Evolutionary conservation across 2,888 invertebrate genomes (phyloP), one percentile per base, ranked within the genome.

Genomic region (Latrodectus elegans): DNA sequence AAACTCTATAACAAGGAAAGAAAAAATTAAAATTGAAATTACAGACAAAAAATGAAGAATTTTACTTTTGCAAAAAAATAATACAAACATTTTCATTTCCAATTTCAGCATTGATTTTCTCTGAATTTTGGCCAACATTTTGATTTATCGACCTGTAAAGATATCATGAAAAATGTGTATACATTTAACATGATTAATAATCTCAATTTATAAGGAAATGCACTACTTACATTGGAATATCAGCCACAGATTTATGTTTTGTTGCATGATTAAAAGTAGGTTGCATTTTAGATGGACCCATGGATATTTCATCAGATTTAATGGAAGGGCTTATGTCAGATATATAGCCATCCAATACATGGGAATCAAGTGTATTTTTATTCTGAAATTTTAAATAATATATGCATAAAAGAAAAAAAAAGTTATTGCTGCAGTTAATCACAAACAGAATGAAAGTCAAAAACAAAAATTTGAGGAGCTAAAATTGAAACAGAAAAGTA

Each of bases 141-240:
- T 81, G 77, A 15, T 65, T 26, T 12, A 87, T 67, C 26, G 80
- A 75, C 85, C 85, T 86, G 22, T 55, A 17, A 10, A 4, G 6
- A 38, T 6, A 38, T 38, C 2, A 38, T 4, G 38, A 38, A 38
- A 38, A 38, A 38, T 38, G 38, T 38, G 38, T 38, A 38, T 38
- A 38, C 38, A 38, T 38, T 38, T 38, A 38, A 38, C 6, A 38
- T 22, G 38, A 38, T 38, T 38, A 38, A 38, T 6, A 38, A 38
- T 38, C 38, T 38, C 4, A 38, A 38, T 6, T 38, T 38, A 38
- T 38, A 38, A 0, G 12, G 12, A 38, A 65, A 15, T 60, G 51
- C 49, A 64, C 10, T 17, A 77, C 76, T 76, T 73, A 87, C 86
- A 77, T 81, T 64, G 86, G 86, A n/a, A 81, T 87, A 77, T 87